phyloP scores from a whole-genome alignment of 2,888 invertebrate genomes.

The Macrosiphum euphorbiae region DNA sequence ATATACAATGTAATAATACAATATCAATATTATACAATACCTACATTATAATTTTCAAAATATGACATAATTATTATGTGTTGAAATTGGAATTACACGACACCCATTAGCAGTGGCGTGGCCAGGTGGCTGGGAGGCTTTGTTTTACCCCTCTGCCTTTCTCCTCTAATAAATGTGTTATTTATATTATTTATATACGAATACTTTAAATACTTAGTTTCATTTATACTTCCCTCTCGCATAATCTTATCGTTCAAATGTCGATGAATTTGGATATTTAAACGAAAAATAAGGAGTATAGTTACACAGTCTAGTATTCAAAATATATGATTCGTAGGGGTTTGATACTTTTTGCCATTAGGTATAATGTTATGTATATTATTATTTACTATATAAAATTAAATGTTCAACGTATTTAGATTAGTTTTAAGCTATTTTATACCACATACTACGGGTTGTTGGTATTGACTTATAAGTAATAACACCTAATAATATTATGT shows the following conservation, averaged over 20 bases:
- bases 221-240: too few relatives aligned
- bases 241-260: too few relatives aligned
- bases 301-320: neutral
- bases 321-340: neutral
- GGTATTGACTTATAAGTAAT: neutral
- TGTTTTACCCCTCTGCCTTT: too few relatives aligned
- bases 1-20: too few relatives aligned
- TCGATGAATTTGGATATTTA: neutral
- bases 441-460: neutral
- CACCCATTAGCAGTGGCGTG: neutral
- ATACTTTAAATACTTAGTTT: too few relatives aligned
- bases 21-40: too few relatives aligned
- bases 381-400: neutral
- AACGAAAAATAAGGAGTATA: neutral
- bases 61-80: neutral
- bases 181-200: too few relatives aligned
- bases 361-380: neutral
- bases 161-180: too few relatives aligned
- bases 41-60: neutral
- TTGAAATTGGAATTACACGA: neutral
- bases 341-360: neutral
- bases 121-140: too few relatives aligned
- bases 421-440: neutral
- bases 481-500: neutral
- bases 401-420: neutral